Base-by-base conservation (phyloP, 1,140 invertebrate species). In the Caerostris darwini region DNA sequence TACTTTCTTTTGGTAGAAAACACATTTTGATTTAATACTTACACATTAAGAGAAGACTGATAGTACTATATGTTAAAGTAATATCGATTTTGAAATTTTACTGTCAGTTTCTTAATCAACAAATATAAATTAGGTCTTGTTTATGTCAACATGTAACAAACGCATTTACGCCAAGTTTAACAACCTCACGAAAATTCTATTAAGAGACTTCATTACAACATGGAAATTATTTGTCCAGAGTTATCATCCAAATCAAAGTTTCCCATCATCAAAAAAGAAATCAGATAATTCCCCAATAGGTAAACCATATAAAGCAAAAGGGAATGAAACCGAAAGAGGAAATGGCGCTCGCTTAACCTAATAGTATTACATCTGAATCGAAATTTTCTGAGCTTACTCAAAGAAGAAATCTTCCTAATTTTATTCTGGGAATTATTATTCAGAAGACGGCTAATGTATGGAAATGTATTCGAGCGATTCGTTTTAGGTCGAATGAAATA, bases 361-460 rank as follows among this genome's bases (percentile, higher is more conserved):
- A 77, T 34, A 34, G 34, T 77, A 77, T 77, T 1, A 12, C 71
- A 77, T 77, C 71, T 50, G 34, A 12, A 77, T 50, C 34, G 34
- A 34, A 77, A 34, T 77, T 77, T 34, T 50, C 34, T 50, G 53
- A 77, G 71, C 50, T 77, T 34, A 77, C 50, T 77, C 71, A 77
- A 77, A 77, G 71, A 77, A 77, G 53, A 77, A 10, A 5, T 77
- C 71, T 77, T 77, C 10, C 34, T 77, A 77, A 77, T 77, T 77
- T 12, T 50, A 12, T 77, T 12, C 71, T 34, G 53, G 53, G 53
- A 77, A 77, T 77, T 77, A 77, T 77, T 77, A 50, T 53, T 77
- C 50, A 77, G 71, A 77, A 77, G 53, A 77, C 71, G 71, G 34
- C 71, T 77, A 77, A 77, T 77, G 71, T 77, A 77, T 77, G 71